A percentile compares a stretch with the other conserved stretches of the same genome.
phyloP scores from a whole-genome alignment of 2,113 vertebrate species.

The Ameiurus melas region DNA sequence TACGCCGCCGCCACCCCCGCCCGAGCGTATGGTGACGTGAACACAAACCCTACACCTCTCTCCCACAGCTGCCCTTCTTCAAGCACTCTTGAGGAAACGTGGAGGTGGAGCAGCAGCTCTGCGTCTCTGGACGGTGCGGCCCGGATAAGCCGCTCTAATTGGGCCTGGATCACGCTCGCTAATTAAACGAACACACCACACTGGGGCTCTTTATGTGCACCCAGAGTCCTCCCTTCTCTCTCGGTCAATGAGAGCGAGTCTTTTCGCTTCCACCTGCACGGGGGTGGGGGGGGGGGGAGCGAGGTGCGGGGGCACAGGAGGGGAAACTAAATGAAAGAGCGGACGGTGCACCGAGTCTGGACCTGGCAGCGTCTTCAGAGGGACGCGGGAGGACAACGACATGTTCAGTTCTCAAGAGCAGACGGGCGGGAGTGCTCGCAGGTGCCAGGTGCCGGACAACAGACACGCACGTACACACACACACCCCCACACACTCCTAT shows the following conservation, averaged over 20 bases:
- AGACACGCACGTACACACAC: background rate
- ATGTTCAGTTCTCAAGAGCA: background rate
- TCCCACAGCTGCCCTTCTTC: background rate
- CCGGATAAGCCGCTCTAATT: slow-evolving; percentile 18
- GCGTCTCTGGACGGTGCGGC: background rate
- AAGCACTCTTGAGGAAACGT: background rate
- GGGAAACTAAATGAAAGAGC: background rate
- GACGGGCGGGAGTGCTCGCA: slow-evolving; percentile 36
- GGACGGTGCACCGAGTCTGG: background rate
- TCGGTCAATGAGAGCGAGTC: background rate
- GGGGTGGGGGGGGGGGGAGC: no score
- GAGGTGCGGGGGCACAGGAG: background rate
- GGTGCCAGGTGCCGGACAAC: slow-evolving; percentile 46
- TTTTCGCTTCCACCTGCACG: slow-evolving; percentile 11
- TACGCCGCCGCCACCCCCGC: fast-evolving
- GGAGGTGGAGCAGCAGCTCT: background rate
- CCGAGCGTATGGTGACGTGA: background rate
- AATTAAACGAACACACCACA: slow-evolving; percentile 28
- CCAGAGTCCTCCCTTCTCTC: background rate
- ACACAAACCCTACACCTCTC: background rate
- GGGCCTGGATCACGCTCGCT: slow-evolving; percentile 3
- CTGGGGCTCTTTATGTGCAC: background rate
- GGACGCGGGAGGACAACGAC: background rate
- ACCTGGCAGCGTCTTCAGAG: slow-evolving; percentile 30
- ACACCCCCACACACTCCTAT: background rate